Evolutionary conservation across 2,113 vertebrate species (phyloP).

Genomic region (Neodontobutis hainanensis): DNA sequence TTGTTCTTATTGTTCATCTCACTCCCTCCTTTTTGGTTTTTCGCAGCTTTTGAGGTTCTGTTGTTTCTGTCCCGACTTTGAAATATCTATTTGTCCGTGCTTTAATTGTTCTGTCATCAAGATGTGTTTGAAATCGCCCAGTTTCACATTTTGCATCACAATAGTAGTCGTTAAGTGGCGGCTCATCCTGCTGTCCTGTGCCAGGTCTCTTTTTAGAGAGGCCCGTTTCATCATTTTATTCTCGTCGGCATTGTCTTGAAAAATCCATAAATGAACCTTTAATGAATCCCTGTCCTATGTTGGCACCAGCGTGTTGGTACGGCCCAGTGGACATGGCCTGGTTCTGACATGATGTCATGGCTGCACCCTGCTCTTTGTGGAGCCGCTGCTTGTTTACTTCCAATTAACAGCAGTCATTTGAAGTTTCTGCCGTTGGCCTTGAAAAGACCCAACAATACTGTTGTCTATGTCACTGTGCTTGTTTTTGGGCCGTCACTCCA

Average conservation of each 20-base stretch:
- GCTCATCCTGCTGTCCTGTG: constrained; percentile 51
- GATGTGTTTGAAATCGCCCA: constrained; percentile 67
- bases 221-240: constrained; percentile 68
- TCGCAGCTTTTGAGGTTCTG: constrained; percentile 50
- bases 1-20: constrained; percentile 24
- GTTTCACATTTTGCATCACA: constrained; percentile 76
- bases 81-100: constrained; percentile 61
- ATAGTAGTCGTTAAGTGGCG: constrained; percentile 61
- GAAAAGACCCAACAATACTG: constrained; percentile 17
- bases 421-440: constrained; percentile 31
- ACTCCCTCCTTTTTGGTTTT: constrained; percentile 19
- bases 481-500: constrained; percentile 2
- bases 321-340: constrained; percentile 46
- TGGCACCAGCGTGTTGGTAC: constrained; percentile 45
- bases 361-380: constrained; percentile 8
- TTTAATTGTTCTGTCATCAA: constrained; percentile 71
- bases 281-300: constrained; percentile 27
- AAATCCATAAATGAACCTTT: constrained; percentile 69
- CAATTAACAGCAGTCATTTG: constrained; percentile 57
- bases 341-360: constrained; percentile 46
- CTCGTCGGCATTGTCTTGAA: constrained; percentile 60
- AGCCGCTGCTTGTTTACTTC: constrained; percentile 39
- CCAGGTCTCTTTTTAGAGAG: constrained; percentile 58
- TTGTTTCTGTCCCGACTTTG: constrained; percentile 71
- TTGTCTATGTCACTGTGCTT: constrained; percentile 28